Evolutionary conservation across 2,113 vertebrate species (phyloP).

Genomic region (Passer domesticus): DNA sequence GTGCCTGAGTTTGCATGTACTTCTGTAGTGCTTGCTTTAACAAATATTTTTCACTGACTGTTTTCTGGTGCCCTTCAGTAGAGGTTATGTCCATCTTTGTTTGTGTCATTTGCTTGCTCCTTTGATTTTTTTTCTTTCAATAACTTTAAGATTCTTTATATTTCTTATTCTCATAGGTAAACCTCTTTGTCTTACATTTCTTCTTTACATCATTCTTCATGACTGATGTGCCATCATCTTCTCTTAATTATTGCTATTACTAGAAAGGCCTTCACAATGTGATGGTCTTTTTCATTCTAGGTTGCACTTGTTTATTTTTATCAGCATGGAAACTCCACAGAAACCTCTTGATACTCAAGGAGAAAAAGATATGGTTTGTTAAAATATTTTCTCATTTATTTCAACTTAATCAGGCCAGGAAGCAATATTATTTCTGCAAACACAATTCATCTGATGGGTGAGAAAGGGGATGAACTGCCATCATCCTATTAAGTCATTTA

Average conservation of each 20-base stretch:
- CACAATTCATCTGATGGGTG: background rate
- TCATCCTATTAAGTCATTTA: background rate
- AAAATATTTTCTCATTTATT: background rate
- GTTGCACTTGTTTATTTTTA: background rate
- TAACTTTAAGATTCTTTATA: background rate
- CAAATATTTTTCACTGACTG: background rate
- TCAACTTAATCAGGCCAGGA: background rate
- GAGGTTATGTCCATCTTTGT: background rate
- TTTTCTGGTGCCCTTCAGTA: background rate
- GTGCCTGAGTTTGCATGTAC: accelerated
- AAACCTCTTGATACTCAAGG: background rate
- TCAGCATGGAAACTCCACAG: background rate
- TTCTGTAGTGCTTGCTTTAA: background rate
- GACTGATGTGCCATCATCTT: background rate
- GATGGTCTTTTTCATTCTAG: background rate
- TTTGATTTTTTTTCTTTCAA: background rate
- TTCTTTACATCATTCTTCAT: background rate
- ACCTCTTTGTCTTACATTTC: background rate
- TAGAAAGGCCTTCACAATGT: background rate
- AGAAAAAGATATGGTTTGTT: accelerated
- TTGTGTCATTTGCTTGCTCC: background rate
- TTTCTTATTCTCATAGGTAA: background rate
- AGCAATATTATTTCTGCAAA: background rate
- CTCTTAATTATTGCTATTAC: background rate
- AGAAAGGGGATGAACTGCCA: background rate